Base-by-base conservation (phyloP, 2,797 vertebrate species). In the Gymnopithys bicolor region DNA sequence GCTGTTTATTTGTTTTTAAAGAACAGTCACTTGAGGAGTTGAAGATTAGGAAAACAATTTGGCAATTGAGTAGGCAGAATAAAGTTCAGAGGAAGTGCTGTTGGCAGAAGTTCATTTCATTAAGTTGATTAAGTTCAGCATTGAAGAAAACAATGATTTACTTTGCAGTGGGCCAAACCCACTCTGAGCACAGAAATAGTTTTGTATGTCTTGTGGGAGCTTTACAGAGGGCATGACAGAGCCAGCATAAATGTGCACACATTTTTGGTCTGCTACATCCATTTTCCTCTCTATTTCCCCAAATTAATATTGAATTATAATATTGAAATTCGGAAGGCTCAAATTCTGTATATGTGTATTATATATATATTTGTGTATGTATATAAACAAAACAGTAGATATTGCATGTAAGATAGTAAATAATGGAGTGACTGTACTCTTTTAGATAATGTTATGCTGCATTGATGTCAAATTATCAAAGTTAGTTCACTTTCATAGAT, bases 401-500 rank as follows among this genome's bases (percentile, higher is more conserved):
- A 21, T 5, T 87, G 55, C 35, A 32, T 55, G 28, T 37, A 70
- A 69, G 28, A 8, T 35, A 52, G 87, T 84, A 88, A 92, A 92
- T 96, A 95, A 84, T 46, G 45, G 22, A 93, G 43, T 17, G 39
- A 17, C 35, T 86, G 24, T 63, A 25, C 69, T 77, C 68, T 70
- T 84, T 32, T 63, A 53, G 74, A 70, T 85, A 84, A 93, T 79
- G 45, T 53, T 82, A 60, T 90, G 68, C 49, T 93, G 67, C 75
- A 90, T 3, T 90, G 71, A 94, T 91, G 77, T 94, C 77, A 91
- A 90, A 94, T 94, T 91, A 93, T 89, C 89, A 76, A 89, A 88
- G 70, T 81, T 75, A 82, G 63, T 89, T 94, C 91, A 51, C 55
- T 89, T 93, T 90, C 89, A 94, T 96, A 84, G 95, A 95, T 95